These are phyloP conservation scores for Aleiodes alternator DNA, from an alignment of 2,888 invertebrate genomes.

Conservation along the genomic window DNA sequence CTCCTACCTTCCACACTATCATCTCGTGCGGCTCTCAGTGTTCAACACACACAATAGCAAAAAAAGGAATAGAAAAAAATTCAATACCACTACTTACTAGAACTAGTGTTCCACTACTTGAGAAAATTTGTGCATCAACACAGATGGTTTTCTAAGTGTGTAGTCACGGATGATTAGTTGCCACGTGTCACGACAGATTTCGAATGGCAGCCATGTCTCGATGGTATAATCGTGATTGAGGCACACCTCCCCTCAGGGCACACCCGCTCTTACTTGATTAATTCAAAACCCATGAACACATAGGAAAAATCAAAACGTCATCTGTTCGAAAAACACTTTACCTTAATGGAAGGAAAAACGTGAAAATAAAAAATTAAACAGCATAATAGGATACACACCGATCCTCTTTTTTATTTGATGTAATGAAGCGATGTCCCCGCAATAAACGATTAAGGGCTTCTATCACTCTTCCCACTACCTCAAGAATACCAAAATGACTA, in stretches of 20 bases:
- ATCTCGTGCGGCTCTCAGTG: neutral
- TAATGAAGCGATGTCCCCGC: neutral
- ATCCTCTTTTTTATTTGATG: neutral
- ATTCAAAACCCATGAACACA: conserved; percentile 37
- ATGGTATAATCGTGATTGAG: conserved; percentile 52
- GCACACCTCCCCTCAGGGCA: conserved; percentile 46
- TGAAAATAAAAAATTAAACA: too few relatives aligned
- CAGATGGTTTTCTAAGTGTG: conserved; percentile 15
- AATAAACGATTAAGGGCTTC: conserved; percentile 19
- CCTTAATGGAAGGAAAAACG: too few relatives aligned
- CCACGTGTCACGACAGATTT: conserved; percentile 68
- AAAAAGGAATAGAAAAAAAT: neutral
- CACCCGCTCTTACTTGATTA: conserved; percentile 52
- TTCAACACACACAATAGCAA: neutral
- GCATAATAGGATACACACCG: too few relatives aligned
- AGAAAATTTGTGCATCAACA: neutral
- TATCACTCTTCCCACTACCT: neutral
- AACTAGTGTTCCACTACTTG: conserved; percentile 1
- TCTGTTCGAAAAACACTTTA: too few relatives aligned
- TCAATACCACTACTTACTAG: neutral
- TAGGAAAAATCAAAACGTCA: conserved; percentile 1
- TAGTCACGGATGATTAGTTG: conserved; percentile 69
- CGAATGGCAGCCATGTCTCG: conserved; percentile 60
- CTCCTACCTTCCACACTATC: too few relatives aligned
- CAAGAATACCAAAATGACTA: conserved; percentile 65